Percentiles rank a stretch among this genome's conserved stretches.
Conservation (phyloP, 1,140 invertebrate species). For the Camponotus floridanus region DNA sequence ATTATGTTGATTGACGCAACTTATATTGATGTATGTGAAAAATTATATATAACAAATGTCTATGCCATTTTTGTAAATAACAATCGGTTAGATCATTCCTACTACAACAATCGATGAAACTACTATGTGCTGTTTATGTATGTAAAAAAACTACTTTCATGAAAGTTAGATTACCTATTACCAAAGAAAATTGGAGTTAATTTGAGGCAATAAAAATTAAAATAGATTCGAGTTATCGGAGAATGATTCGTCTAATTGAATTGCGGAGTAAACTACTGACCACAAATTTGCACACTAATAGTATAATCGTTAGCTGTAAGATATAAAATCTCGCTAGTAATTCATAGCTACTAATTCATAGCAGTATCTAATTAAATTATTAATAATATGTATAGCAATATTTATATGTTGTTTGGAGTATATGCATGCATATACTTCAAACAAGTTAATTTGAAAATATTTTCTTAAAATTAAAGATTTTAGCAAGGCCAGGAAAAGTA, state of each 20-base stretch:
- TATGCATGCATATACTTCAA: no score
- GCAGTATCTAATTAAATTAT: conserved; percentile 23
- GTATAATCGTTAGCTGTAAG: conserved; percentile 16
- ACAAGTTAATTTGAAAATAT: neutral
- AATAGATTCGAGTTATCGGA: conserved; percentile 22
- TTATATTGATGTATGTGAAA: neutral
- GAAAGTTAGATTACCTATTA: neutral
- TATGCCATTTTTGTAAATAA: neutral
- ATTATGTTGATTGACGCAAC: no score
- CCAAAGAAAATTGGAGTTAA: conserved; percentile 12
- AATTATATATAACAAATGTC: neutral
- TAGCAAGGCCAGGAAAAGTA: neutral
- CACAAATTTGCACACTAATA: conserved; percentile 55
- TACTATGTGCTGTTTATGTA: neutral
- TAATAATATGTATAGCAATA: neutral
- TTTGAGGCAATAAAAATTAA: conserved; percentile 15
- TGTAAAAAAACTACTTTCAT: conserved; percentile 3
- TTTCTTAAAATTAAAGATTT: neutral
- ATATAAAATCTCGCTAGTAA: conserved; percentile 36
- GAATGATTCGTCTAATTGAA: conserved; percentile 49
- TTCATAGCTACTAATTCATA: conserved; percentile 9
- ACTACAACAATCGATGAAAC: neutral
- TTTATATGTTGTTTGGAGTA: neutral
- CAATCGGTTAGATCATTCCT: neutral
- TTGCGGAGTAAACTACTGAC: conserved; percentile 7